Base-by-base conservation (phyloP, 2,113 vertebrate genomes). In the Myotis lucifugus region DNA sequence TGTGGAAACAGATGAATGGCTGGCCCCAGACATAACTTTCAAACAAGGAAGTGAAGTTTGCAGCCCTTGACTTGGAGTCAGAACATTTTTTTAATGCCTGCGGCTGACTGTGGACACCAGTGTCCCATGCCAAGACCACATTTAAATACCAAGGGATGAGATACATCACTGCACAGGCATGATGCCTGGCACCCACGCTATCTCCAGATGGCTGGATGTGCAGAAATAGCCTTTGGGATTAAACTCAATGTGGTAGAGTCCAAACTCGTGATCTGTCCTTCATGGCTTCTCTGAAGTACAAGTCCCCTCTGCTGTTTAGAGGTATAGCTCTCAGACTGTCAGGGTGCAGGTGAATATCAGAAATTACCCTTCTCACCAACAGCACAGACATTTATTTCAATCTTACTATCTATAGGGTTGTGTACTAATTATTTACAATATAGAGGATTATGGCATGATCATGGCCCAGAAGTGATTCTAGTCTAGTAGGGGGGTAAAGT, bases 181-280 rank as follows among this genome's bases (percentile, higher is more conserved):
- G 92, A 94, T 96, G 92, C 95, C 93, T 97, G 97, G 96, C 96
- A 86, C 96, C 97, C 93, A 96, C 95, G 11, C 95, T 97, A 66
- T 86, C 96, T 97, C 96, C 97, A 97, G 97, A 97, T 97, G 97
- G 97, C 95, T 97, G 90, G 83, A 95, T 95, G 69, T 96, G 93
- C 96, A 97, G 96, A 97, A 97, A 97, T 97, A 97, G 97, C 96
- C 97, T 97, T 97, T 97, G 93, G 95, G 97, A 97, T 97, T 96
- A 97, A 97, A 95, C 93, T 97, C 94, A 97, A 79, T 94, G 97
- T 95, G 93, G 77, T 11, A n/a, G 94, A 97, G 96, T 95, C 96
- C 97, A 97, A 97, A 97, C 95, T 97, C 89, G 91, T 96, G 95
- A 97, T 97, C 82, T 96, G 88, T 97, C 95, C 96, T 93, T 95